phyloP scores from a whole-genome alignment of 2,888 invertebrate genomes.

The Orthosia gracilis region DNA sequence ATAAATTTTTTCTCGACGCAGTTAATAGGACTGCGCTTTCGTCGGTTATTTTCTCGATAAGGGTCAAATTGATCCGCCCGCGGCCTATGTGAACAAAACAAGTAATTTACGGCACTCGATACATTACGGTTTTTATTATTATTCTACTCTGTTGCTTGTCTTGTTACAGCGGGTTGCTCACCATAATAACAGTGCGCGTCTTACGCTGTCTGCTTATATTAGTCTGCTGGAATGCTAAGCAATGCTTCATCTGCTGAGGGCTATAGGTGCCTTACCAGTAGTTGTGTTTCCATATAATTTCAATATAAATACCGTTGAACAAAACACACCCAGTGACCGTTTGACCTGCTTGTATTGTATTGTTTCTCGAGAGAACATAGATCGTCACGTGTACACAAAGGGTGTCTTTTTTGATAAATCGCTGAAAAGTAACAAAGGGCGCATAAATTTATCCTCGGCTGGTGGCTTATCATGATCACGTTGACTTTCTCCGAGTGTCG shows the following conservation, averaged over 20 bases:
- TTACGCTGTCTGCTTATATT: slow-evolving; percentile 62
- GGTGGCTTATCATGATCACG: slow-evolving; percentile 87
- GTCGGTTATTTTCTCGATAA: slow-evolving; percentile 88
- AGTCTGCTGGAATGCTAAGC: slow-evolving; percentile 58
- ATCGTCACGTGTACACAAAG: slow-evolving; percentile 71
- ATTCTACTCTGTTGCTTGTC: slow-evolving; percentile 80
- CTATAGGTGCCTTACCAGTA: neutral
- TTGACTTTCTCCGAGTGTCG: slow-evolving; percentile 87
- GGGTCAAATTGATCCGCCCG: slow-evolving; percentile 87
- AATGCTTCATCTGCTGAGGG: slow-evolving; percentile 49
- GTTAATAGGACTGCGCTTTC: slow-evolving; percentile 86
- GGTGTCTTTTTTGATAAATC: slow-evolving; percentile 87
- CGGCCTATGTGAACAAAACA: slow-evolving; percentile 86
- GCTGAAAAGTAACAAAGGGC: slow-evolving; percentile 89
- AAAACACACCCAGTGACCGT: slow-evolving; percentile 68
- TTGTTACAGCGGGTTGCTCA: slow-evolving; percentile 76
- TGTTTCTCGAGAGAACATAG: slow-evolving; percentile 65
- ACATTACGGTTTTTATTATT: slow-evolving; percentile 84
- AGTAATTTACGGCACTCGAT: slow-evolving; percentile 85
- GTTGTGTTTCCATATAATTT: slow-evolving; percentile 39
- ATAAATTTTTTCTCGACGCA: slow-evolving; percentile 86
- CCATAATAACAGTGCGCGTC: slow-evolving; percentile 75
- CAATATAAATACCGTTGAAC: slow-evolving; percentile 50
- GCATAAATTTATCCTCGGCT: slow-evolving; percentile 87
- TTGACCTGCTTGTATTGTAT: slow-evolving; percentile 78